Evolutionary conservation across 2,113 vertebrate genomes (phyloP).

Genomic region (Microcebus jonahi): DNA sequence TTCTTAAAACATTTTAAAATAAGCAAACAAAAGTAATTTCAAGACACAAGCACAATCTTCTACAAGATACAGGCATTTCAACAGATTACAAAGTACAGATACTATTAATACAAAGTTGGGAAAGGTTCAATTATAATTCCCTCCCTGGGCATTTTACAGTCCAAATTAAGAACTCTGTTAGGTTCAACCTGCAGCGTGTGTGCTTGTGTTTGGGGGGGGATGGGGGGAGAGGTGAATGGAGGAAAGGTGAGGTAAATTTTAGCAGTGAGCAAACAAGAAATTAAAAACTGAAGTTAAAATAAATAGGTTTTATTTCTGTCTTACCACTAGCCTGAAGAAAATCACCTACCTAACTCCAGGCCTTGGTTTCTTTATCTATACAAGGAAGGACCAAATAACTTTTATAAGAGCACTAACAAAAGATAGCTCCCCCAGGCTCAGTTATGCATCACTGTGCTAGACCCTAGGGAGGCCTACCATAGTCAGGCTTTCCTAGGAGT

Average conservation of each 20-base stretch:
- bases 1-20: background rate
- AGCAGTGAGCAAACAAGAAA: background rate
- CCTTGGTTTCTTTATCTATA: background rate
- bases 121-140: background rate
- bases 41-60: background rate
- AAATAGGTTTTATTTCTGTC: background rate
- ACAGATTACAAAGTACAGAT: background rate
- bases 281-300: background rate
- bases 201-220: no score
- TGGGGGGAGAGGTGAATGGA: background rate
- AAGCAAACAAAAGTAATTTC: background rate
- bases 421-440: no score
- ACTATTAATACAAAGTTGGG: background rate
- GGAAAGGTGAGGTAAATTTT: background rate
- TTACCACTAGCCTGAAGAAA: background rate
- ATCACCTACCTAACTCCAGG: background rate
- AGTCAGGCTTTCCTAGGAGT: background rate
- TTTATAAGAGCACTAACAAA: background rate
- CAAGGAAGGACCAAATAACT: background rate
- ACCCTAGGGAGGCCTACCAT: background rate
- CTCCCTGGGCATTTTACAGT: background rate
- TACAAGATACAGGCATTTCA: background rate
- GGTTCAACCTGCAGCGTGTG: background rate
- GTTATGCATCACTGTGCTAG: background rate
- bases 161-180: background rate